These are phyloP conservation scores for Ariopsis seemanni DNA, from an alignment of 2,113 vertebrate species.

Conservation along the genomic window DNA sequence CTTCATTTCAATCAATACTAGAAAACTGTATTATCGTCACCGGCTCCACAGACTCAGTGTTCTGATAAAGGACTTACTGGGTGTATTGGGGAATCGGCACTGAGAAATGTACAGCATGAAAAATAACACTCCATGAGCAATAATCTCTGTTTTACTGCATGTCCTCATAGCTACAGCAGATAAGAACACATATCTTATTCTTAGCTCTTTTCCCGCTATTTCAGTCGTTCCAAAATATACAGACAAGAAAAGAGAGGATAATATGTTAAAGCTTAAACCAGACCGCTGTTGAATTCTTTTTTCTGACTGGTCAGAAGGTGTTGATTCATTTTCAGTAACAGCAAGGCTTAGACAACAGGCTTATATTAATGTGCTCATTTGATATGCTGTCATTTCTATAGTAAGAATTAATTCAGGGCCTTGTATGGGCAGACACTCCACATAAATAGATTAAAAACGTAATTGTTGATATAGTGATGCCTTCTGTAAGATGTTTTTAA, in stretches of 20 bases:
- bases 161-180: conserved; percentile 18
- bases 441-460: neutral
- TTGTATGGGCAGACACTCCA: neutral
- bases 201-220: neutral
- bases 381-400: neutral
- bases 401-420: no score
- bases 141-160: conserved; percentile 31
- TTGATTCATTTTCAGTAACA: no score
- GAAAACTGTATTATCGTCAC: conserved; percentile 54
- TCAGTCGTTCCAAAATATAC: neutral
- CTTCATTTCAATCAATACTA: conserved; percentile 59
- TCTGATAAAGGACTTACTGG: conserved; percentile 36
- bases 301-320: neutral
- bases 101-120: conserved; percentile 34
- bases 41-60: conserved; percentile 48
- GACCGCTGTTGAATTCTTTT: neutral
- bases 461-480: neutral
- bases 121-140: conserved; percentile 21
- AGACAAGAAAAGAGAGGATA: neutral
- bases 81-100: conserved; percentile 50
- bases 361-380: neutral
- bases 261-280: neutral
- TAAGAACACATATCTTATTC: conserved; percentile 6
- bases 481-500: neutral
- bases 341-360: neutral